phyloP scores from a whole-genome alignment of 2,113 vertebrate species.

The Urocolius indicus region DNA sequence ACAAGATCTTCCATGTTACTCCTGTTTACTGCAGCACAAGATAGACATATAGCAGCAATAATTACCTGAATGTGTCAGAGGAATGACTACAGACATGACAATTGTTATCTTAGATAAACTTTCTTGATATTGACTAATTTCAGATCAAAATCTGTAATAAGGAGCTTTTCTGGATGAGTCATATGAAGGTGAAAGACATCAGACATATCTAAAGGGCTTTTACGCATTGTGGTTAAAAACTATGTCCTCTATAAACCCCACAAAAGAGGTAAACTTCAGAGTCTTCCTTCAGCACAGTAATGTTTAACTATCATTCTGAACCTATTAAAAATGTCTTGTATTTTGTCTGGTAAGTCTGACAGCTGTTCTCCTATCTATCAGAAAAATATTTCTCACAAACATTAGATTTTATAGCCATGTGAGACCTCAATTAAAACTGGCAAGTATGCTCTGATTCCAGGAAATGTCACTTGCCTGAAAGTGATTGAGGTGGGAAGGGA shows the following conservation, averaged over 20 bases:
- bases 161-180: background rate
- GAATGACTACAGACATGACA: background rate
- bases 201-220: background rate
- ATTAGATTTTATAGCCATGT: background rate
- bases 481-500: background rate
- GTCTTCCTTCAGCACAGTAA: background rate
- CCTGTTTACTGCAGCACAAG: background rate
- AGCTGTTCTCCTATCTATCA: background rate
- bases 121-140: conserved; percentile 21
- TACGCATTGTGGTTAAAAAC: background rate
- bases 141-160: background rate
- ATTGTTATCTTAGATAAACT: conserved; percentile 12
- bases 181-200: background rate
- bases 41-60: background rate
- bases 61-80: background rate
- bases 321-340: background rate
- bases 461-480: background rate
- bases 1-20: background rate
- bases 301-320: background rate
- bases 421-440: background rate
- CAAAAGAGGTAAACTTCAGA: background rate
- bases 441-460: background rate
- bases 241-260: background rate
- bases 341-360: background rate
- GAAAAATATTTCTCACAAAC: conserved; percentile 1